phyloP scores from a whole-genome alignment of 2,113 vertebrate species.

The Hepsetus odoe region DNA sequence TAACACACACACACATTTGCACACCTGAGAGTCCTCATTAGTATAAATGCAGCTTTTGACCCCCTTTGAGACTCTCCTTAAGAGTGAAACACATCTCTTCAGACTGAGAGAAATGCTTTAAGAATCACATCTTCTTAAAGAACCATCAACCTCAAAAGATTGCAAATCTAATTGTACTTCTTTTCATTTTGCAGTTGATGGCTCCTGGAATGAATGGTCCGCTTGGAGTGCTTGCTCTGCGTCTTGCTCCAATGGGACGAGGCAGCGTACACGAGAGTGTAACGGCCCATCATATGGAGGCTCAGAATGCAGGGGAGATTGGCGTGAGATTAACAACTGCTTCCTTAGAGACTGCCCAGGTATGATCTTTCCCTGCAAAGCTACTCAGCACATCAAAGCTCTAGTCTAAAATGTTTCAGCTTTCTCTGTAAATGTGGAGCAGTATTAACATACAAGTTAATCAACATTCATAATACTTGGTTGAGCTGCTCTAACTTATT shows the following conservation, averaged over 20 bases:
- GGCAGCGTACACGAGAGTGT: slow-evolving; percentile 91
- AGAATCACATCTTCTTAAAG: background rate
- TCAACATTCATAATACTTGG: background rate
- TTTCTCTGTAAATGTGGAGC: no score
- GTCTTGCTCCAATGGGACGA: slow-evolving; percentile 95
- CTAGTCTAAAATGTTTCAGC: background rate
- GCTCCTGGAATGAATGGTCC: slow-evolving; percentile 97
- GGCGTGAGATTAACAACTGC: slow-evolving; percentile 87
- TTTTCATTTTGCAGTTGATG: slow-evolving; percentile 88
- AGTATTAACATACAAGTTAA: background rate
- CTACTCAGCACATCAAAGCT: background rate
- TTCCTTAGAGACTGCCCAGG: slow-evolving; percentile 94
- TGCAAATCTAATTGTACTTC: background rate
- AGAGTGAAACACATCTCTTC: background rate
- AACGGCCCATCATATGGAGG: slow-evolving; percentile 96
- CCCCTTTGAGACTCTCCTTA: background rate
- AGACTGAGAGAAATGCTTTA: background rate
- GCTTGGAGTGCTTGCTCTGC: slow-evolving; percentile 88
- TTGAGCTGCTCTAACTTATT: background rate
- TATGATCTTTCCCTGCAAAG: slow-evolving; percentile 54
- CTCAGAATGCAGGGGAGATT: slow-evolving; percentile 91
- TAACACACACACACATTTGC: background rate
- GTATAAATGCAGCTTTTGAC: background rate
- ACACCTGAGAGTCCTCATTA: background rate
- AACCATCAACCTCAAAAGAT: background rate